phyloP scores from a whole-genome alignment of 2,113 vertebrate genomes.

The Cairina moschata region DNA sequence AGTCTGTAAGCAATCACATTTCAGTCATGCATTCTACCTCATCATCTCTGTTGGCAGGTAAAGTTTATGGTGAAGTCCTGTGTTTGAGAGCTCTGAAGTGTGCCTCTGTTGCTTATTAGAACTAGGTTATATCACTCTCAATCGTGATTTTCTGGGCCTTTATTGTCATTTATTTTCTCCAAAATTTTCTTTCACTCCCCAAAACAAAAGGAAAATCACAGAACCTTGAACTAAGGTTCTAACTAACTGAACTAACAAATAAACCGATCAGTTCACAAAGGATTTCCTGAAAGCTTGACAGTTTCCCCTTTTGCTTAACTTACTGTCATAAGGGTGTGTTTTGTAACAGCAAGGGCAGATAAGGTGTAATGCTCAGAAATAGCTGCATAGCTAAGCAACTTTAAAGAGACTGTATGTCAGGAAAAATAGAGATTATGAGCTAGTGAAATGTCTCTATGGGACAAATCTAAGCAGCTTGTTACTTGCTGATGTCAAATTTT shows the following conservation, averaged over 20 bases:
- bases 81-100: neutral
- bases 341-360: constrained; percentile 19
- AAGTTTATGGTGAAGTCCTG: neutral
- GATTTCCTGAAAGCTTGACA: neutral
- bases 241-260: no score
- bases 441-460: neutral
- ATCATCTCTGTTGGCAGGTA: neutral
- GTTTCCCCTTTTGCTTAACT: neutral
- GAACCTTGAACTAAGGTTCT: neutral
- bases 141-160: neutral
- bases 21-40: neutral
- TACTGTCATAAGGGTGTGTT: neutral
- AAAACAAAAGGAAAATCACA: neutral
- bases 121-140: neutral
- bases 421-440: constrained; percentile 21
- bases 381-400: neutral
- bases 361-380: neutral
- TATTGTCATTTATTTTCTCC: neutral
- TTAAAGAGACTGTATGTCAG: neutral
- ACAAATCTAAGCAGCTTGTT: constrained; percentile 5
- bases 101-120: neutral
- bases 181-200: neutral
- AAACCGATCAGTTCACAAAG: neutral
- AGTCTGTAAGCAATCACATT: neutral
- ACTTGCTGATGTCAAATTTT: neutral